Conservation (phyloP, 2,888 invertebrate species). For the Campopleginae sp. region DNA sequence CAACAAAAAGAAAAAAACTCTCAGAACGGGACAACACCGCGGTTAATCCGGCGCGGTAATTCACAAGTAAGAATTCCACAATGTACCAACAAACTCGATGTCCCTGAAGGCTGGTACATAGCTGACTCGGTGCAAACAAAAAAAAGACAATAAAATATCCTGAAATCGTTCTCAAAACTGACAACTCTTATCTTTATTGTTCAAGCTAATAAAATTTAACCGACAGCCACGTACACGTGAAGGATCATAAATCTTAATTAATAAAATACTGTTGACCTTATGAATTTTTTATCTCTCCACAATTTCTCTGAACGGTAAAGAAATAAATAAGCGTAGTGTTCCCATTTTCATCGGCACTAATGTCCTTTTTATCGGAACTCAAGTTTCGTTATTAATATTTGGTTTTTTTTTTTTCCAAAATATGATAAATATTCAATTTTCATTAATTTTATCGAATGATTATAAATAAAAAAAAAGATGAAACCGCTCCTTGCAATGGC, state of each 20-base stretch:
- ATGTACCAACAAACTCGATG: conserved; percentile 30
- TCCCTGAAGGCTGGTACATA: conserved; percentile 7
- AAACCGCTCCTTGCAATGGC: background rate
- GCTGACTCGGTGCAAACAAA: background rate
- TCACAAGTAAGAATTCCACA: conserved; percentile 40
- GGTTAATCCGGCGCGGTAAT: conserved; percentile 34
- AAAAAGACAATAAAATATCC: conserved; percentile 25
- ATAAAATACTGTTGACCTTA: conserved; percentile 13
- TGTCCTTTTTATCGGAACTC: background rate
- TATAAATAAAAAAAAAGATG: background rate
- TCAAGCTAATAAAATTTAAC: conserved; percentile 38
- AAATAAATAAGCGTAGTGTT: background rate
- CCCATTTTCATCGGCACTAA: background rate
- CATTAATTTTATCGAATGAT: background rate
- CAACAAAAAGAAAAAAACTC: conserved; percentile 35
- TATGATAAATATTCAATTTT: background rate
- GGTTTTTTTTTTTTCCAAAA: too few species aligned
- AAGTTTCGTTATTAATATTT: background rate
- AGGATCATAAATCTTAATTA: conserved; percentile 28
- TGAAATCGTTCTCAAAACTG: conserved; percentile 28
- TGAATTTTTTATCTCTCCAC: conserved; percentile 10
- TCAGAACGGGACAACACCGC: conserved; percentile 39
- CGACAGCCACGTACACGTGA: conserved; percentile 20
- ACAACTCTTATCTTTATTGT: conserved; percentile 32
- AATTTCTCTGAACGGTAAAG: background rate